phyloP scores from a whole-genome alignment of 2,113 vertebrate species.

The Ageneiosus marmoratus region DNA sequence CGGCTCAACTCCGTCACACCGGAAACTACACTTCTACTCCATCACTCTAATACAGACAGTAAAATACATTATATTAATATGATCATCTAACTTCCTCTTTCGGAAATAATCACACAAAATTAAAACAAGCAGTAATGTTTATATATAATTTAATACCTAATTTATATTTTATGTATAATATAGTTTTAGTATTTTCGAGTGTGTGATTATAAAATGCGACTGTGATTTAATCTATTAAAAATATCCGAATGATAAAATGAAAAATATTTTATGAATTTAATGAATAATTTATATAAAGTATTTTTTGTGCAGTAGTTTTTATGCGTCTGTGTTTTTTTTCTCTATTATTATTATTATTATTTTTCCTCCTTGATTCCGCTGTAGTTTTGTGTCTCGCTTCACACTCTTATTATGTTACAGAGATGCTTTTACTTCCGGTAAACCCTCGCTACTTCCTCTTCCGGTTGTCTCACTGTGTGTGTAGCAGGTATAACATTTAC shows the following conservation, averaged over 20 bases:
- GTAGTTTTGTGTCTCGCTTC: neutral
- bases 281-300: neutral
- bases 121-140: too few relatives aligned
- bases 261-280: neutral
- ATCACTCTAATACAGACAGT: too few relatives aligned
- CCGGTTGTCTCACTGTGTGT: constrained; percentile 68
- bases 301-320: neutral
- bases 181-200: too few relatives aligned
- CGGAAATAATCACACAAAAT: too few relatives aligned
- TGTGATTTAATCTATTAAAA: neutral
- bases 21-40: too few relatives aligned
- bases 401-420: neutral
- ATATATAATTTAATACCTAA: too few relatives aligned
- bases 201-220: too few relatives aligned
- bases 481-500: constrained; percentile 64
- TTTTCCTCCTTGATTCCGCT: neutral
- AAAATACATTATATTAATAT: too few relatives aligned
- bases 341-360: neutral
- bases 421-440: constrained; percentile 42
- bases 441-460: constrained; percentile 61
- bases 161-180: too few relatives aligned
- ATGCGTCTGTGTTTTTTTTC: too few relatives aligned
- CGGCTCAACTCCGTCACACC: too few relatives aligned
- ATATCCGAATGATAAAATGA: neutral
- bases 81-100: too few relatives aligned